Conservation (phyloP, 2,888 invertebrate genomes). For the Drosophila formosana region DNA sequence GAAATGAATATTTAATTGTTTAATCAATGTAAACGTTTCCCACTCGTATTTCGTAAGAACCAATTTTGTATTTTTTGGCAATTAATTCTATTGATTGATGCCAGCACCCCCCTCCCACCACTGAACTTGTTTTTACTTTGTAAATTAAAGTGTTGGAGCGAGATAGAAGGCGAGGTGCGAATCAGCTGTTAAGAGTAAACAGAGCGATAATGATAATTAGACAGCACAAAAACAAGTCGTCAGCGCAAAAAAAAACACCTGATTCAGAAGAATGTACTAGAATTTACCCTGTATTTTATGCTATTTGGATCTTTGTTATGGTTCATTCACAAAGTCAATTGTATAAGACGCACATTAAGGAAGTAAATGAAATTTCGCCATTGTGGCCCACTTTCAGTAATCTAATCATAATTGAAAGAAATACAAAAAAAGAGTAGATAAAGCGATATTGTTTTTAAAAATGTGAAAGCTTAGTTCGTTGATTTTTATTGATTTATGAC, state of each 20-base stretch:
- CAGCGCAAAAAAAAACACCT: constrained; percentile 24
- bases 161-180: constrained; percentile 22
- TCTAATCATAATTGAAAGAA: constrained; percentile 32
- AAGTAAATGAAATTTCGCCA: constrained; percentile 33
- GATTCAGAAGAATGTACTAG: constrained; percentile 2
- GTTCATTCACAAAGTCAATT: constrained; percentile 9
- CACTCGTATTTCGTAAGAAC: constrained; percentile 8
- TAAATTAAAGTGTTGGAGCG: neutral
- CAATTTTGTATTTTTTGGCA: constrained; percentile 21
- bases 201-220: constrained; percentile 42
- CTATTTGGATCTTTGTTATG: constrained; percentile 11
- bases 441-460: neutral
- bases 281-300: constrained; percentile 20
- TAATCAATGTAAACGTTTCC: neutral
- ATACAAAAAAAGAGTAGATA: constrained; percentile 5
- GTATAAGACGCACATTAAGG: constrained; percentile 25
- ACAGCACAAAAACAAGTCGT: constrained; percentile 25
- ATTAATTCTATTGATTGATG: constrained; percentile 7
- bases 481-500: constrained; percentile 16
- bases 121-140: constrained; percentile 19
- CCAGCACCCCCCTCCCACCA: neutral
- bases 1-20: neutral
- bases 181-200: constrained; percentile 32
- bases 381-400: constrained; percentile 39
- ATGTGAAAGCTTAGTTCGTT: constrained; percentile 7